Evolutionary conservation across 2,888 invertebrate species (phyloP), one percentile per base, ranked within the genome.

Genomic region (Temnothorax unifasciatus): DNA sequence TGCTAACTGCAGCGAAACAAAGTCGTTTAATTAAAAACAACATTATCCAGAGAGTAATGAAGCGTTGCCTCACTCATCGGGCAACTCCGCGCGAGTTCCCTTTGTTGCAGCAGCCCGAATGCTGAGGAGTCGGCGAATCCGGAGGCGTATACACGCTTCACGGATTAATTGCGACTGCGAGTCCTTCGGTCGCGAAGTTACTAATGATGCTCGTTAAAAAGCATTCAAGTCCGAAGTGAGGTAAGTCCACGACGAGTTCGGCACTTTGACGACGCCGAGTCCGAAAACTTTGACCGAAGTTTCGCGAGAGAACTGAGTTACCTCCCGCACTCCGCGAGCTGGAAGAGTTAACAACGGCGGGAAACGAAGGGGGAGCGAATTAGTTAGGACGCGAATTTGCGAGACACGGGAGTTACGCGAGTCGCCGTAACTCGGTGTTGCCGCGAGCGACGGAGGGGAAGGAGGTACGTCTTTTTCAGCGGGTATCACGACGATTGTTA

Each of bases 181-280:
- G 29, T 54, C 50, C 38, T 25, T 47, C 71, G 47, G 71, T 68
- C 47, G 59, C 63, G 18, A 75, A 82, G 63, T 82, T 82, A 64
- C 76, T 82, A 76, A 75, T 75, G 75, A 75, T 41, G 52, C 82
- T 82, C 82, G 82, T 82, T 82, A 82, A 82, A 75, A 82, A 63
- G 63, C 64, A 82, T 82, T 82, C 75, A 75, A 18, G 44, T 63
- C 13, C 82, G 29, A 44, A 75, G 52, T 66, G 25, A 59, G 57
- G 52, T 44, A 29, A 59, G 52, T 63, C 63, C 63, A 63, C 44
- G 29, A 41, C 21, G 63, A 75, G 63, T 52, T 75, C 63, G 59
- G 69, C 57, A 44, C 47, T 34, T 59, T 11, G 61, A 52, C 25
- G 34, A 59, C 50, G 21, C 2, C 34, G 6, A 74, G 52, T 75